These are phyloP conservation scores for Lysiphlebus fabarum DNA, from an alignment of 1,140 invertebrate species.

Conservation along the genomic window DNA sequence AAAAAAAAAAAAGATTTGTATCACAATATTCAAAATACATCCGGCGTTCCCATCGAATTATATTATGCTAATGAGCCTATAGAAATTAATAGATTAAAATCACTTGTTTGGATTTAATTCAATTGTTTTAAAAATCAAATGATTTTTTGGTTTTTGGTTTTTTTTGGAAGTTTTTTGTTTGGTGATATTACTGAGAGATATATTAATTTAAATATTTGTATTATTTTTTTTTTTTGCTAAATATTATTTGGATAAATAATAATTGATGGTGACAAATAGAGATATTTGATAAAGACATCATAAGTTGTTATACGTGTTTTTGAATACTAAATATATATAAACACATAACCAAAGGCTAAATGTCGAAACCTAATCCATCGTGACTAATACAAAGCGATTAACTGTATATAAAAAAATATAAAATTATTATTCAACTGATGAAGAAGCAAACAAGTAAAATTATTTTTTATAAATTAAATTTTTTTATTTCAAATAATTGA, in stretches of 20 bases:
- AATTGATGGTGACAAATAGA: too few species aligned
- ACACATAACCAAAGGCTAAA: neutral
- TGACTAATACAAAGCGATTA: neutral
- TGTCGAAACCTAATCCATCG: constrained; percentile 6
- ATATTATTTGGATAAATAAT: too few species aligned
- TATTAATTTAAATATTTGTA: too few species aligned
- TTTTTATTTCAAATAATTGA: too few species aligned
- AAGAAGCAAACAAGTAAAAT: too few species aligned
- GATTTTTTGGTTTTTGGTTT: too few species aligned
- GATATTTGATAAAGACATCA: neutral
- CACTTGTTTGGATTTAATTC: constrained; percentile 23
- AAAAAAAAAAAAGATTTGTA: constrained; percentile 13
- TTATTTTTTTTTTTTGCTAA: too few species aligned
- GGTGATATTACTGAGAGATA: too few species aligned
- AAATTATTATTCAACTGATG: neutral
- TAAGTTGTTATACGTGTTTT: neutral
- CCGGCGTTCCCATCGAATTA: constrained; percentile 21
- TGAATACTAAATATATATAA: too few species aligned
- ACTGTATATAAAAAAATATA: neutral
- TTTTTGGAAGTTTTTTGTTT: too few species aligned
- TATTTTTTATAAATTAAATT: too few species aligned
- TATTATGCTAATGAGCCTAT: constrained; percentile 41
- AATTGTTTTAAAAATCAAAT: too few species aligned
- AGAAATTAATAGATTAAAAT: constrained; percentile 42
- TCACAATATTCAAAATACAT: constrained; percentile 3